phyloP scores from a whole-genome alignment of 2,113 vertebrate species.

The Phocoena sinus region DNA sequence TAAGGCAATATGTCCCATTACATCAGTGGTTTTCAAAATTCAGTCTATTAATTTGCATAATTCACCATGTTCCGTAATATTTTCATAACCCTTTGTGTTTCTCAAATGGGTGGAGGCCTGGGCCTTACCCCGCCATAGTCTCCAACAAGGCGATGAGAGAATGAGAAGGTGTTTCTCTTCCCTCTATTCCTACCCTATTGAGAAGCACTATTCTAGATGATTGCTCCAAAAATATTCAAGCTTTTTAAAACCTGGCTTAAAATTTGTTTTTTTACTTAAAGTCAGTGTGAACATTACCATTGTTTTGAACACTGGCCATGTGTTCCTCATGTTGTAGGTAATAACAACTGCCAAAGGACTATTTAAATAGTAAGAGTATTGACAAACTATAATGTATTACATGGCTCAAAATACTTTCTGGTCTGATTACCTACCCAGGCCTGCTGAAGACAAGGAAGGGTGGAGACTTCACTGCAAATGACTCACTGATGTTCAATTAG shows the following conservation, averaged over 20 bases:
- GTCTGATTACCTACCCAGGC: neutral
- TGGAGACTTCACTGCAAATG: constrained; percentile 23
- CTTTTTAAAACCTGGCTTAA: neutral
- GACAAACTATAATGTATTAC: neutral
- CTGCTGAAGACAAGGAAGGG: neutral
- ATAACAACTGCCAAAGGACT: neutral
- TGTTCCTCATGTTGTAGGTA: neutral
- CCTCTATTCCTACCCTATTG: neutral
- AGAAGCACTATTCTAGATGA: neutral
- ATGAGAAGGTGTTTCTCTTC: neutral
- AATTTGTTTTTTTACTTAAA: neutral
- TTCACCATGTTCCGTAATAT: neutral
- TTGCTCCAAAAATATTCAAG: neutral
- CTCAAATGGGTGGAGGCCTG: neutral
- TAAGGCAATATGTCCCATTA: neutral
- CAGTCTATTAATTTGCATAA: neutral
- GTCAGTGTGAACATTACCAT: neutral
- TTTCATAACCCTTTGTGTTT: neutral
- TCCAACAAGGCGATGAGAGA: neutral
- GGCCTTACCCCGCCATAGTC: neutral
- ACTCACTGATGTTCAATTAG: neutral
- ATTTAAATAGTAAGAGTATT: neutral
- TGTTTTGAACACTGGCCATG: neutral
- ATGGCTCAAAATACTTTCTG: neutral
- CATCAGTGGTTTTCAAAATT: neutral